Percentiles rank a stretch among this genome's conserved stretches.
Evolutionary conservation across 2,797 vertebrate species (phyloP).

Genomic region (Alouatta caraya): DNA sequence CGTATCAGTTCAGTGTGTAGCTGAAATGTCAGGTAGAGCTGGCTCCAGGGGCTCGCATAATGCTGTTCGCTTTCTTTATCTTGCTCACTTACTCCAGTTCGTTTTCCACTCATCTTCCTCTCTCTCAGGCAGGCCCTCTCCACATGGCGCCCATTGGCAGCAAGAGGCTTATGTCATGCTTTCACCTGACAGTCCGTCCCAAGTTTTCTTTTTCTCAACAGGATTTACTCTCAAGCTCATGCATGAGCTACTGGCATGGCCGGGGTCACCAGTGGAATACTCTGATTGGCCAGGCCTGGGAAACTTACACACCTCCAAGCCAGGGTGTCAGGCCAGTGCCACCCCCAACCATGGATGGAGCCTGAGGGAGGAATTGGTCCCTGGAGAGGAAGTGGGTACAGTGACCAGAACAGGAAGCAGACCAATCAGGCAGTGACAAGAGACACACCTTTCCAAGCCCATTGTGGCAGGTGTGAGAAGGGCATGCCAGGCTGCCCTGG

Average conservation of each 20-base stretch:
- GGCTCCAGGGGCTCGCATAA: not conserved
- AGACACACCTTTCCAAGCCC: not conserved
- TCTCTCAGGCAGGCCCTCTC: not conserved
- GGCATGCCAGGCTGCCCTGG: not conserved
- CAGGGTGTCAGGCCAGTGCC: too few species aligned
- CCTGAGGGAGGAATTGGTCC: not conserved
- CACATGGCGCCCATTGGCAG: not conserved
- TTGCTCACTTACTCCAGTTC: not conserved
- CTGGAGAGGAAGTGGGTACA: not conserved
- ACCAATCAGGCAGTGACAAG: not conserved
- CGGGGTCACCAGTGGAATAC: not conserved
- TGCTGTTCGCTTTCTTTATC: not conserved
- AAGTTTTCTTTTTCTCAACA: not conserved
- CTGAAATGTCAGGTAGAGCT: not conserved
- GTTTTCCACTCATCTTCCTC: not conserved
- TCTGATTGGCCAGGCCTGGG: not conserved
- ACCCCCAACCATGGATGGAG: rapidly evolving
- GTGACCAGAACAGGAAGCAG: not conserved
- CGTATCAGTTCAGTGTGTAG: not conserved
- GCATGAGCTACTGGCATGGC: not conserved
- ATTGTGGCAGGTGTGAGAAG: rapidly evolving
- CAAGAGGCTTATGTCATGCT: not conserved
- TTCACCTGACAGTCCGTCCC: not conserved
- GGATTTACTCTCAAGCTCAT: not conserved
- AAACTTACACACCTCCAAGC: not conserved